A percentile compares a stretch with the other conserved stretches of the same genome.
phyloP scores from a whole-genome alignment of 2,113 vertebrate species.

The Brachyhypopomus gauderio region DNA sequence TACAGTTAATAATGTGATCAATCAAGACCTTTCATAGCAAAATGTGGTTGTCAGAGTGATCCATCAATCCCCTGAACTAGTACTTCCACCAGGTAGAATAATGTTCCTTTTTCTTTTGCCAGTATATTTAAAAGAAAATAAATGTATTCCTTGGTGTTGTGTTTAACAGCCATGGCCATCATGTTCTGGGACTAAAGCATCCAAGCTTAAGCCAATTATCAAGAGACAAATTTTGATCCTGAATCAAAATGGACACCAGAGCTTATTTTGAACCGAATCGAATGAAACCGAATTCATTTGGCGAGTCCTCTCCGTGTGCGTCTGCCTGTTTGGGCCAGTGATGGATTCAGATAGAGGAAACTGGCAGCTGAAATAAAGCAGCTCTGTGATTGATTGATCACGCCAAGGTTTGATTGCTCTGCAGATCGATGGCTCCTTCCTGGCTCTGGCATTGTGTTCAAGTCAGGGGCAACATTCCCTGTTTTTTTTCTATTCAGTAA shows the following conservation, averaged over 20 bases:
- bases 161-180: neutral
- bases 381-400: slow-evolving; percentile 53
- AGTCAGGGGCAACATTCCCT: slow-evolving; percentile 39
- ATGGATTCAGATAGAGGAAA: slow-evolving; percentile 43
- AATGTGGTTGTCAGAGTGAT: neutral
- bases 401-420: slow-evolving; percentile 50
- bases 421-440: slow-evolving; percentile 49
- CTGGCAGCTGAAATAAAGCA: slow-evolving; percentile 34
- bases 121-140: neutral
- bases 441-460: slow-evolving; percentile 37
- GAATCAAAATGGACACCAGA: neutral
- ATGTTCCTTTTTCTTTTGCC: neutral
- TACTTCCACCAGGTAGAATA: neutral
- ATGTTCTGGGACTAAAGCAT: neutral
- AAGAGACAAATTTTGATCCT: neutral
- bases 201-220: neutral
- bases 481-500: slow-evolving; percentile 39
- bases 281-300: slow-evolving; percentile 4
- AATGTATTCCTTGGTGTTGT: neutral
- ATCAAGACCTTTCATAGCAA: neutral
- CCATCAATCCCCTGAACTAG: neutral
- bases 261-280: neutral
- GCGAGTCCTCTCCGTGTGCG: neutral
- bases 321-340: slow-evolving; percentile 20
- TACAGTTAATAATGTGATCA: neutral